These are phyloP conservation scores for Nycticryphes semicollaris DNA, from an alignment of 2,113 vertebrate species.

Conservation along the genomic window DNA sequence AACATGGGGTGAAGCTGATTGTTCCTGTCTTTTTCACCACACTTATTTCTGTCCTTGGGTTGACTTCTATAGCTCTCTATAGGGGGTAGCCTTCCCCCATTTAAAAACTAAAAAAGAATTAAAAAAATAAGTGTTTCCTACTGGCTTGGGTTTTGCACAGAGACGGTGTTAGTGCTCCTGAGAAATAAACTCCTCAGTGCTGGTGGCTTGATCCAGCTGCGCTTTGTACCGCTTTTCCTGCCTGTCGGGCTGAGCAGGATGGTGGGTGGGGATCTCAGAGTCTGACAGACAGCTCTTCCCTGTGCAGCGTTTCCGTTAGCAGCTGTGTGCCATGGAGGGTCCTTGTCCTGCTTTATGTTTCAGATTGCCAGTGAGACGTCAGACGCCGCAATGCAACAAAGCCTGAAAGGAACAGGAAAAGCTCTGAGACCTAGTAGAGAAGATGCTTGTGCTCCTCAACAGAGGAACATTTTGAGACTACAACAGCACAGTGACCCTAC, in stretches of 20 bases:
- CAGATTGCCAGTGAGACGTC: background rate
- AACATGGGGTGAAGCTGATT: background rate
- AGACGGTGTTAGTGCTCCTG: background rate
- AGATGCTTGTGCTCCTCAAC: background rate
- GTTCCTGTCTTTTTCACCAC: background rate
- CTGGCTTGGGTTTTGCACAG: background rate
- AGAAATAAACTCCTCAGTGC: background rate
- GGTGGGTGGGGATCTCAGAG: background rate
- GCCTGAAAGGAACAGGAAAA: background rate
- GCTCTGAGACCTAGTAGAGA: background rate
- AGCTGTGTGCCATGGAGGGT: background rate
- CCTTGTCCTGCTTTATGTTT: background rate
- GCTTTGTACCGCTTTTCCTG: background rate
- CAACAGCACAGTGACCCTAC: background rate
- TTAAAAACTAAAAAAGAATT: background rate
- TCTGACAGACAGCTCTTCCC: background rate
- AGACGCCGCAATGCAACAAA: background rate
- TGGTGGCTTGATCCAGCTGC: background rate
- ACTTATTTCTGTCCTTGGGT: background rate
- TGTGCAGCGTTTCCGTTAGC: background rate
- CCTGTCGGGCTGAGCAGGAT: background rate
- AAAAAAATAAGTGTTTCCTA: background rate
- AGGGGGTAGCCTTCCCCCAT: background rate
- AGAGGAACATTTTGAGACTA: background rate
- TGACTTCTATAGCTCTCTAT: background rate